Evolutionary conservation across 2,888 invertebrate genomes (phyloP).

Genomic region (Neoitamus cyanurus): DNA sequence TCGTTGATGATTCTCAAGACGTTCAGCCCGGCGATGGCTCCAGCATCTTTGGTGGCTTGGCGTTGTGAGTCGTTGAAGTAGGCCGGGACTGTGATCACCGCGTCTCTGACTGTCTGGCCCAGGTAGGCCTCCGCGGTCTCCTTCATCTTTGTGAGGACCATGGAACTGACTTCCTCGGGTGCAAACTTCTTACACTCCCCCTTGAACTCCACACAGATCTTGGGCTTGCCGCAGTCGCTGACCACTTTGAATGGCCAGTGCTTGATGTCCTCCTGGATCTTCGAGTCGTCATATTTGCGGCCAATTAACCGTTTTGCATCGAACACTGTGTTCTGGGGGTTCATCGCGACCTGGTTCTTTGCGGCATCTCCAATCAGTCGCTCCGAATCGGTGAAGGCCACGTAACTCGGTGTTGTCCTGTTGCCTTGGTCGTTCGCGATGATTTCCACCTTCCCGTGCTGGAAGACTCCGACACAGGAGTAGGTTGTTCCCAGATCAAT

Average conservation of each 20-base stretch:
- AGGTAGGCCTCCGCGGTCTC: slow-evolving; percentile 86
- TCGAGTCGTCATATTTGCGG: slow-evolving; percentile 86
- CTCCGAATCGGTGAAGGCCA: slow-evolving; percentile 88
- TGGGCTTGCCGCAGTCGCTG: slow-evolving; percentile 83
- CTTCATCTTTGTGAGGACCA: slow-evolving; percentile 95
- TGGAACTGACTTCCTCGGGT: slow-evolving; percentile 92
- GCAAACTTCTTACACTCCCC: slow-evolving; percentile 90
- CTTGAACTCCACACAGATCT: slow-evolving; percentile 86
- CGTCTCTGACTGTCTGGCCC: slow-evolving; percentile 83
- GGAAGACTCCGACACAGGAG: slow-evolving; percentile 82
- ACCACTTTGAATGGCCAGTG: slow-evolving; percentile 94
- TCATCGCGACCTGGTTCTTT: slow-evolving; percentile 89
- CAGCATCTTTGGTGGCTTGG: slow-evolving; percentile 92
- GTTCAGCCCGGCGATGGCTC: slow-evolving; percentile 86
- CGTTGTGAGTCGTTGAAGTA: slow-evolving; percentile 89
- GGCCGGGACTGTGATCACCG: slow-evolving; percentile 88
- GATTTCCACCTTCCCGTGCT: slow-evolving; percentile 84
- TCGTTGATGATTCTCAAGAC: slow-evolving; percentile 90
- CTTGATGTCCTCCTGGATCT: slow-evolving; percentile 94
- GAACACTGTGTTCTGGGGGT: slow-evolving; percentile 90
- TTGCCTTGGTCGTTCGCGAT: slow-evolving; percentile 88
- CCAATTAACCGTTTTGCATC: slow-evolving; percentile 97
- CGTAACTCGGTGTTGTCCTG: slow-evolving; percentile 80
- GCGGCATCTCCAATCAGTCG: slow-evolving; percentile 87
- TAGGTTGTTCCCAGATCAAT: slow-evolving; percentile 88